Evolutionary conservation across 2,888 invertebrate genomes (phyloP).

Genomic region (Noctuana brunneofusca): DNA sequence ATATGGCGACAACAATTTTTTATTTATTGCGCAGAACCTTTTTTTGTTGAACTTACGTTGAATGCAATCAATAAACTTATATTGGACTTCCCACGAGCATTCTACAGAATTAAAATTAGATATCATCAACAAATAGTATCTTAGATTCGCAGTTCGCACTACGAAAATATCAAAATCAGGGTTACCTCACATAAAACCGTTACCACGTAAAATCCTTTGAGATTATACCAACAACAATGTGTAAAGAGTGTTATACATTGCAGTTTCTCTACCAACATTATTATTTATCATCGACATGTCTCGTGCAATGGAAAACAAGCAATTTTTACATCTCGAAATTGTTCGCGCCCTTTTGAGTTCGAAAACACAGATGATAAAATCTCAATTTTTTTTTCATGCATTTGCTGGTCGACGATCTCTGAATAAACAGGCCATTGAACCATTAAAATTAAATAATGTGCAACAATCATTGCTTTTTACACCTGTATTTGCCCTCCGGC

Average conservation of each 20-base stretch:
- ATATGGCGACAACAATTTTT: too few relatives aligned
- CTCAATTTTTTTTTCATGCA: slow-evolving; percentile 9
- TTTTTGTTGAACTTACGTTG: too few relatives aligned
- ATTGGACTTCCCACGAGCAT: slow-evolving; percentile 12
- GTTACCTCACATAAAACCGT: background rate
- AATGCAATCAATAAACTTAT: background rate
- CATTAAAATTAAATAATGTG: slow-evolving; percentile 32
- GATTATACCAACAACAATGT: background rate
- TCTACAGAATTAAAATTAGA: background rate
- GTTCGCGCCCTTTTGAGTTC: background rate
- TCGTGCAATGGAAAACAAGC: background rate
- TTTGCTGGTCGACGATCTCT: slow-evolving; percentile 30
- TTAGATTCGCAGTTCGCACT: background rate
- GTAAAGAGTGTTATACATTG: background rate
- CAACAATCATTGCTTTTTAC: slow-evolving; percentile 42
- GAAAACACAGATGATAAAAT: slow-evolving; percentile 21
- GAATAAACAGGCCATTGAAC: slow-evolving; percentile 35
- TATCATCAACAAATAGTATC: slow-evolving; percentile 17
- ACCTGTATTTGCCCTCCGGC: slow-evolving; percentile 74
- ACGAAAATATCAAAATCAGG: background rate
- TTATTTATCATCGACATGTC: background rate
- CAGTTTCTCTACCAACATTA: background rate
- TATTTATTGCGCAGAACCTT: too few relatives aligned
- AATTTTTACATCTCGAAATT: background rate
- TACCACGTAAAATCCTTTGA: too few relatives aligned